These are phyloP conservation scores for Rhodeus uyekii DNA, from an alignment of 2,797 vertebrate species.

Conservation along the genomic window DNA sequence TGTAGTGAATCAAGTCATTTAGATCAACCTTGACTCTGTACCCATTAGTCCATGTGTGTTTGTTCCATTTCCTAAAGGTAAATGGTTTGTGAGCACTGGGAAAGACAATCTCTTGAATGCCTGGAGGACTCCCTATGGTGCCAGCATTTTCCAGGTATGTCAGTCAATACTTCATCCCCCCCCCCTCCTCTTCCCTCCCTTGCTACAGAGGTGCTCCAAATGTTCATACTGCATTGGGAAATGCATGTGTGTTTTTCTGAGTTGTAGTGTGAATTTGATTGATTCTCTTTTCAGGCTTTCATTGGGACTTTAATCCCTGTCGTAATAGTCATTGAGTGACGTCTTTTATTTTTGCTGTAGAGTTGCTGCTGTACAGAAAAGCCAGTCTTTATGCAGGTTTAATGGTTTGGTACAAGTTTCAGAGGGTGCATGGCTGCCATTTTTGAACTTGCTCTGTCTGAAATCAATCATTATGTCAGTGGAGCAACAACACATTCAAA, in stretches of 20 bases:
- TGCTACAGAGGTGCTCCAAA: not conserved
- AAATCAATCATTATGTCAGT: not conserved
- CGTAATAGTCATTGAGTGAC: not conserved
- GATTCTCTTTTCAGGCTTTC: slow-evolving; percentile 11
- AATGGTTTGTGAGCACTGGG: slow-evolving; percentile 87
- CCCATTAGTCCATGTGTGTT: slow-evolving; percentile 39
- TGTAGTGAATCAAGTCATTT: slow-evolving; percentile 76
- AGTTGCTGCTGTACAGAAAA: not conserved
- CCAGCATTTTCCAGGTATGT: slow-evolving; percentile 85
- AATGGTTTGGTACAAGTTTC: not conserved
- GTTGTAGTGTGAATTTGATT: not conserved
- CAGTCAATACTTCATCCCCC: slow-evolving; percentile 49
- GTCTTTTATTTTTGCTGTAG: not conserved
- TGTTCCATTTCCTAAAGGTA: slow-evolving; percentile 69
- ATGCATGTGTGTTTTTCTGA: not conserved
- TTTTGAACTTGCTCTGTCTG: not conserved
- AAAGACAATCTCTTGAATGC: slow-evolving; percentile 86
- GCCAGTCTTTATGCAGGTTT: not conserved
- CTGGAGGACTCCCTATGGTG: slow-evolving; percentile 85
- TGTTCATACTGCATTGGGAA: not conserved
- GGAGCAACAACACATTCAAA: too few species aligned
- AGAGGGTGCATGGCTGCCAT: not conserved
- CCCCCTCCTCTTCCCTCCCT: slow-evolving; percentile 22
- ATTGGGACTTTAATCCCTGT: not conserved
- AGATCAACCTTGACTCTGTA: slow-evolving; percentile 52